These are phyloP conservation scores for Falco biarmicus DNA, from an alignment of 2,797 vertebrate species.

Conservation along the genomic window DNA sequence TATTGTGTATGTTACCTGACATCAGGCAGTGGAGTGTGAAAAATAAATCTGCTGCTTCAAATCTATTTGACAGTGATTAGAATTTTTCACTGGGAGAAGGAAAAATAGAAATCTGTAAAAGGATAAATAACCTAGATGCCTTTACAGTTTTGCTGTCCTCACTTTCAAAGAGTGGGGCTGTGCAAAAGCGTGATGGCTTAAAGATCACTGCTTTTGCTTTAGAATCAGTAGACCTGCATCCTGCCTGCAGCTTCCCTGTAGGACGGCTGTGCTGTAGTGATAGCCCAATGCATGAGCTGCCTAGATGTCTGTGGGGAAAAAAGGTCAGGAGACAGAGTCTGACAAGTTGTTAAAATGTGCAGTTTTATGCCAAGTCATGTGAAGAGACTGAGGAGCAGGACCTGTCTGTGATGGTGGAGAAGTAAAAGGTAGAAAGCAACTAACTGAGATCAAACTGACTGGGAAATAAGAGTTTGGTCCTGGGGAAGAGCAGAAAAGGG, in stretches of 20 bases:
- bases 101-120: not conserved
- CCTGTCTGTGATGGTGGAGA: not conserved
- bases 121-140: not conserved
- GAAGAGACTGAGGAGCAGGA: not conserved
- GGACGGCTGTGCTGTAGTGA: not conserved
- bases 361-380: not conserved
- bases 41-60: slow-evolving; percentile 33
- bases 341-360: not conserved
- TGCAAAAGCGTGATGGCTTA: not conserved
- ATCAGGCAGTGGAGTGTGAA: slow-evolving; percentile 34
- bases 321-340: not conserved
- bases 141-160: not conserved
- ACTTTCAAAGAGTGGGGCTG: not conserved
- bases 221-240: not conserved
- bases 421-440: not conserved
- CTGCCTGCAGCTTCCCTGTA: not conserved
- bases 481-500: not conserved
- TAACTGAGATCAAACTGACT: not conserved
- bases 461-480: not conserved
- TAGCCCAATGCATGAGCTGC: not conserved
- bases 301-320: not conserved
- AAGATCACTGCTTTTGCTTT: not conserved
- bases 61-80: slow-evolving; percentile 21
- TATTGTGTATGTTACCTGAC: slow-evolving; percentile 31
- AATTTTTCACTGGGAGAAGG: not conserved